These are phyloP conservation scores for Trichomycterus rosablanca DNA, from an alignment of 2,113 vertebrate genomes.

Conservation along the genomic window DNA sequence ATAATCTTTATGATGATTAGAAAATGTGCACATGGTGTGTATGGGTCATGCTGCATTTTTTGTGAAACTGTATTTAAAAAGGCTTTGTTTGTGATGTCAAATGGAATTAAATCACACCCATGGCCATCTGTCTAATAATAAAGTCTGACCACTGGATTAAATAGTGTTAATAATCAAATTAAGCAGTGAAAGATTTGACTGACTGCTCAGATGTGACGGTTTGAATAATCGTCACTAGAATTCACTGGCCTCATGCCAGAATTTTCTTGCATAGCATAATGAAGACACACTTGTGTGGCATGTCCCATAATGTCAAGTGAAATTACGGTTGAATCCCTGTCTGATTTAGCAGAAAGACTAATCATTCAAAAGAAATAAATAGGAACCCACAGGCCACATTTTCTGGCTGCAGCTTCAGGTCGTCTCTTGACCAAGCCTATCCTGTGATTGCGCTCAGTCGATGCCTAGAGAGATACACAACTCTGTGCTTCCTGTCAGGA, in stretches of 20 bases:
- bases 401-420: background rate
- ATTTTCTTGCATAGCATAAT: background rate
- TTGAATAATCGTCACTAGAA: slow-evolving; percentile 35
- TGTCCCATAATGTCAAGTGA: background rate
- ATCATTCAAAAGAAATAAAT: background rate
- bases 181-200: slow-evolving; percentile 26
- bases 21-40: no score
- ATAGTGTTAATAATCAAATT: slow-evolving; percentile 32
- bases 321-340: background rate
- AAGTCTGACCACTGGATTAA: slow-evolving; percentile 10
- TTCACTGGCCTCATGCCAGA: no score
- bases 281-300: background rate
- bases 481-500: slow-evolving; percentile 57
- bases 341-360: background rate
- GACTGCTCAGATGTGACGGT: slow-evolving; percentile 1
- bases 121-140: slow-evolving; percentile 31
- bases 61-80: background rate
- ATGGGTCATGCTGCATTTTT: background rate
- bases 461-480: slow-evolving; percentile 39
- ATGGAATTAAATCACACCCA: slow-evolving; percentile 4
- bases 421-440: background rate
- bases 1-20: background rate
- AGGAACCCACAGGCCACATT: background rate
- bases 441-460: slow-evolving; percentile 31
- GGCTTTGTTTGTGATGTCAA: slow-evolving; percentile 14